phyloP scores from a whole-genome alignment of 2,888 invertebrate genomes.

The Eristalinus aeneus region DNA sequence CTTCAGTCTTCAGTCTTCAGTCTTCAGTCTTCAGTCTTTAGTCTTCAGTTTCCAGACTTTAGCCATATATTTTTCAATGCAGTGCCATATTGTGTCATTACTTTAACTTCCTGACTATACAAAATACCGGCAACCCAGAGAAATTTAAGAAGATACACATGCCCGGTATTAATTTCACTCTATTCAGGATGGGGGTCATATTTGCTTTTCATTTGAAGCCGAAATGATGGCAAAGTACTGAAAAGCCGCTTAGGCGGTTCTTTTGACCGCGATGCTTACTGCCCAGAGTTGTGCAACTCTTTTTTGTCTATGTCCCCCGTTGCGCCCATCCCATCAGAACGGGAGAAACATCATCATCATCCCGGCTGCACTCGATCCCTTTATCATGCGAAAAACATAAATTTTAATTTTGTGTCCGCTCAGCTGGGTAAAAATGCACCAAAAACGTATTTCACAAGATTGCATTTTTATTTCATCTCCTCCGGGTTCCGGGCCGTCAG shows the following conservation, averaged over 20 bases:
- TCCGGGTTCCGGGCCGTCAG: neutral
- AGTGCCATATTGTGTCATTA: no score
- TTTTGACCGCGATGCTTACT: neutral
- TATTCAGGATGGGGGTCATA: no score
- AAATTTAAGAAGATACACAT: no score
- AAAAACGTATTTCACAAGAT: constrained; percentile 48
- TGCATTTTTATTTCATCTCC: constrained; percentile 50
- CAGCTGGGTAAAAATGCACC: constrained; percentile 60
- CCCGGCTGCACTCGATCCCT: constrained; percentile 33
- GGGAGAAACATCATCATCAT: constrained; percentile 19
- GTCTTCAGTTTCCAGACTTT: no score
- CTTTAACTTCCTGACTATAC: no score
- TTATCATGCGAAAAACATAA: constrained; percentile 39
- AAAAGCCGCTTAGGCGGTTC: neutral
- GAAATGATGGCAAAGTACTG: neutral
- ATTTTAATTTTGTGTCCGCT: constrained; percentile 61
- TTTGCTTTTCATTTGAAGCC: no score
- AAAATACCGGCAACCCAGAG: no score
- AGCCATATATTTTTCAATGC: no score
- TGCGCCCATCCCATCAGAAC: neutral
- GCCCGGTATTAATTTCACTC: no score
- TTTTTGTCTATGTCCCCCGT: neutral
- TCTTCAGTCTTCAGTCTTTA: no score
- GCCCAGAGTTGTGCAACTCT: neutral
- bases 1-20: no score